These are phyloP conservation scores for Chironomus striatipennis DNA, from an alignment of 1,140 invertebrate species.

Conservation along the genomic window DNA sequence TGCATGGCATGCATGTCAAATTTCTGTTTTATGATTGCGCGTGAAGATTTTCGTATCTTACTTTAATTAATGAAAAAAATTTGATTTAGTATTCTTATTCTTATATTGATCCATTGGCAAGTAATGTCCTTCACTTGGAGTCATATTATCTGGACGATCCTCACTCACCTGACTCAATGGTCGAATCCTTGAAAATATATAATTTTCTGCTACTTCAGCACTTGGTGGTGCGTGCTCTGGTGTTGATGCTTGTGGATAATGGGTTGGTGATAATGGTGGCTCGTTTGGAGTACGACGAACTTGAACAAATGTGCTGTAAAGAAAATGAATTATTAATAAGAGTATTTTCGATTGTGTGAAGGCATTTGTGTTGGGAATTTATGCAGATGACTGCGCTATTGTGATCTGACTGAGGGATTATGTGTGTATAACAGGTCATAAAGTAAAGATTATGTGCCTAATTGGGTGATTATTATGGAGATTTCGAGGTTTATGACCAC, in stretches of 20 bases:
- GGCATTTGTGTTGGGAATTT: too few species aligned
- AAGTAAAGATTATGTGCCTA: too few species aligned
- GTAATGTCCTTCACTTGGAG: not conserved
- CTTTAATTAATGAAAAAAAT: not conserved
- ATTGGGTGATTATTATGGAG: too few species aligned
- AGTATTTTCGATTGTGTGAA: too few species aligned
- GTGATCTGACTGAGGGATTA: too few species aligned
- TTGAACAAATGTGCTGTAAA: not conserved
- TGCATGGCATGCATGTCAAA: not conserved
- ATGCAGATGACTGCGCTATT: too few species aligned
- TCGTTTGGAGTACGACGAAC: constrained; percentile 24
- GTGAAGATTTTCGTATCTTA: not conserved
- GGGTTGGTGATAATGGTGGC: constrained; percentile 67
- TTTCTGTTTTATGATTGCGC: not conserved
- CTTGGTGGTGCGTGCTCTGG: constrained; percentile 90
- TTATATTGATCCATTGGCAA: constrained; percentile 10
- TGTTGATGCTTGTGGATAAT: constrained; percentile 85
- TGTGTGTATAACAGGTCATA: too few species aligned
- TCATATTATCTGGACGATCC: not conserved
- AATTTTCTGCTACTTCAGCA: constrained; percentile 77
- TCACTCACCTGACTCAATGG: constrained; percentile 73
- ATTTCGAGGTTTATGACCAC: too few species aligned
- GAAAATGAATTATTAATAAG: not conserved
- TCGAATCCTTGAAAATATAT: constrained; percentile 83
- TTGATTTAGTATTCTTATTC: not conserved